Percentiles rank a stretch among this genome's conserved stretches.
phyloP scores from a whole-genome alignment of 2,797 vertebrate genomes.

The Trachurus trachurus region DNA sequence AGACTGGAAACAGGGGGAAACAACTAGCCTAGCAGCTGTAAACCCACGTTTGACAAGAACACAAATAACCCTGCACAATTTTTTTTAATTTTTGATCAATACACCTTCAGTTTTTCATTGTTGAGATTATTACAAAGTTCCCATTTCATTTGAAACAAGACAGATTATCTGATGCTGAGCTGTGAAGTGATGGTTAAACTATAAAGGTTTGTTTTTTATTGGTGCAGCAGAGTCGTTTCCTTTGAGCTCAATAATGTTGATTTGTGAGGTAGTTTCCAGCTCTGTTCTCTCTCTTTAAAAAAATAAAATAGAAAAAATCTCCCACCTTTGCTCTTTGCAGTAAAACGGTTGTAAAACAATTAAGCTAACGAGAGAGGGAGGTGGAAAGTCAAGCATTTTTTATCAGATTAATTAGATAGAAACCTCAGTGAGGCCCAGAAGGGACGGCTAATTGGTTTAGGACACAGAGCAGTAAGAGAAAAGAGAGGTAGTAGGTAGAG shows the following conservation, averaged over 20 bases:
- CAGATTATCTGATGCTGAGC: no score
- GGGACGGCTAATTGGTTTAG: conserved; percentile 44
- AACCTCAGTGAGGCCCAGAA: conserved; percentile 22
- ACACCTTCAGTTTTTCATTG: no score
- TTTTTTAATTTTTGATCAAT: no score
- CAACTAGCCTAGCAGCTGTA: no score
- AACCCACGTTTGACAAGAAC: no score
- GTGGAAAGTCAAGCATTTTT: conserved; percentile 26
- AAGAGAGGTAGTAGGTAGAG: no score
- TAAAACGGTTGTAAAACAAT: conserved; percentile 17
- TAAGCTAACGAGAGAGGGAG: conserved; percentile 10
- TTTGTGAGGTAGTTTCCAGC: neutral
- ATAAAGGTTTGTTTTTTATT: no score
- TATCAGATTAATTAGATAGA: conserved; percentile 47
- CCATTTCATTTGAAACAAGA: no score
- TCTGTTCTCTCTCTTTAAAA: neutral
- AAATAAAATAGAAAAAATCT: neutral
- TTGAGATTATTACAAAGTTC: no score
- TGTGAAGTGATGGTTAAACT: no score
- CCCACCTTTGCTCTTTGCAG: conserved; percentile 8
- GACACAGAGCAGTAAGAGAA: conserved; percentile 5
- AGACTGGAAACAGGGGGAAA: no score
- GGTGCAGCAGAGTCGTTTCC: neutral
- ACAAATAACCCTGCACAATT: no score
- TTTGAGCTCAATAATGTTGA: neutral